Evolutionary conservation across 2,113 vertebrate species (phyloP).

Genomic region (Eurystomus gularis): DNA sequence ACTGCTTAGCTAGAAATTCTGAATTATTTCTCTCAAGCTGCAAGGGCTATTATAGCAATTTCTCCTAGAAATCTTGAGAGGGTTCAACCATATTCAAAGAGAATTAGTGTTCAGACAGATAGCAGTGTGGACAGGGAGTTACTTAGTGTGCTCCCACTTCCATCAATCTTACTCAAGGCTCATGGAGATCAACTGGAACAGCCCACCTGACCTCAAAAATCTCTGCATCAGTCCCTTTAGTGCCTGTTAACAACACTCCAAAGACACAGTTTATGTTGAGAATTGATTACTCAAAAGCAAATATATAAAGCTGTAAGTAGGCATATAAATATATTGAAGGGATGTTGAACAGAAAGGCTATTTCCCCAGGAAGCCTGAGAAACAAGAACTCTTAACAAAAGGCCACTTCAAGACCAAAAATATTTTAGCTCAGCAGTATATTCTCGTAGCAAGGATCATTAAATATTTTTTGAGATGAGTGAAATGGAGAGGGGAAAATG

Average conservation of each 20-base stretch:
- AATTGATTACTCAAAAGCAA: neutral
- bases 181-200: neutral
- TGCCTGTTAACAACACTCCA: neutral
- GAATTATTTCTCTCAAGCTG: neutral
- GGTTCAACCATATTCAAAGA: neutral
- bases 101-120: neutral
- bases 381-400: neutral
- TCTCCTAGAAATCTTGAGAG: neutral
- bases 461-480: neutral
- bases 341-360: neutral
- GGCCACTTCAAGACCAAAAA: neutral
- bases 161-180: neutral
- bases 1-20: neutral
- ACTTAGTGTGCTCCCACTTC: neutral
- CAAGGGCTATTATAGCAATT: neutral
- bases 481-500: neutral
- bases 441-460: neutral
- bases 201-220: neutral
- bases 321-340: neutral
- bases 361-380: neutral
- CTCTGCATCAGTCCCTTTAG: neutral
- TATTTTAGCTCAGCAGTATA: neutral
- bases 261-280: neutral
- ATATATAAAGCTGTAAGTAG: neutral
- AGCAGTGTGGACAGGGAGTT: neutral